Base-by-base conservation (phyloP, 92 coral and sea anemone genomes). In the Porites evermanni region DNA sequence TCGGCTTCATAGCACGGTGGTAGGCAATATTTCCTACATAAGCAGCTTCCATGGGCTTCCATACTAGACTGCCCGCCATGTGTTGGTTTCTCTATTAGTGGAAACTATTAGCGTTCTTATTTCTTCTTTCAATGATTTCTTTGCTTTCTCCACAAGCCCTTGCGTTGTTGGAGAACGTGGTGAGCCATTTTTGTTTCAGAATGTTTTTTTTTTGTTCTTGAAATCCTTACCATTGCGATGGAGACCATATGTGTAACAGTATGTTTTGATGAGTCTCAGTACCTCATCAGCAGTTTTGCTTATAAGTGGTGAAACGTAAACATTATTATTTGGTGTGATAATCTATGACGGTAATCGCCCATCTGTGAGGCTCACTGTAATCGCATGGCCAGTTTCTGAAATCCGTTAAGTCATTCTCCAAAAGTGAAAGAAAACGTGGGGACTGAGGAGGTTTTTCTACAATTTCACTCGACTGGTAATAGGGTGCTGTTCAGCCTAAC, bases 121-220 rank as follows among this genome's bases (percentile, higher is more conserved):
- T 38, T 81, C 88, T 67, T 90, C 86, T 78, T 90, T 85, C 79
- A 74, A 91, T 23, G 75, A 75, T 77, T 87, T 7, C 24, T 84
- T 88, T 12, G 79, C 23, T 77, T 90, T 71, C 47, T 84, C 94
- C 47, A 85, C 85, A 32, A 91, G 73, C 1, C 89, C 91, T 84
- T 88, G 94, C 18, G 90, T 88, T 71, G 92, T 79, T 18, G 89
- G 87, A 75, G 94, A 84, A 72, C 68, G 75, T n/a, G 92, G 92
- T 24, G 94, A 77, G 51, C 92, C 91, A 75, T 91, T 87, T 44
- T 91, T 87, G 52, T 82, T 18, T 19, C 86, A 77, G 73, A 88
- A 83, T 4, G 78, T 68, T 77, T 91, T 24, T 16, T 50, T 65
- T 61, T 87, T 77, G 59, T 87, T 91, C 70, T 53, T 47, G 59